Evolutionary conservation across 2,797 vertebrate genomes (phyloP), one percentile per base, ranked within the genome.

Genomic region (Knipowitschia caucasica): DNA sequence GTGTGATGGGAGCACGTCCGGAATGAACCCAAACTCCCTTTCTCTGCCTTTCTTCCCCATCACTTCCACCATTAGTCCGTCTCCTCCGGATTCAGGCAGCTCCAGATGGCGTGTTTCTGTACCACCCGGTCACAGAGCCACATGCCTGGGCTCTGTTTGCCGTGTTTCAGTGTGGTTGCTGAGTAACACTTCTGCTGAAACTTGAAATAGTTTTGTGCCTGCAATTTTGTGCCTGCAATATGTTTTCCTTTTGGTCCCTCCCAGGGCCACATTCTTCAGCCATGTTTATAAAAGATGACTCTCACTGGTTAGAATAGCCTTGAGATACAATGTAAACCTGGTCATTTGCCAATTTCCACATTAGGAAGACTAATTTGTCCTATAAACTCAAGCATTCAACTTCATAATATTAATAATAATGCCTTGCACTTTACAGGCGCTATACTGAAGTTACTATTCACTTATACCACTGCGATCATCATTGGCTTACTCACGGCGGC

Each of bases 61-160:
- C 50, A 50, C 33, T 15, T 20, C 52, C 30, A 60, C 17, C 47
- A 25, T 61, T 17, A 51, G 5, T 66, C 56, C 59, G 52, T 64
- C 59, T 11, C 43, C 65, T 51, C 27, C 21, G 43, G 31, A 17
- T 58, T 68, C 56, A 23, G 46, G 44, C 3, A 8, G 38, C 52
- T 68, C 72, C 78, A 84, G 71, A 81, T 81, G 75, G 71, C 77
- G 47, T 59, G 45, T 73, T 67, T 78, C 64, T 78, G 50, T 35
- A 15, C 26, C 7, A 18, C 62, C 35, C 53, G 44, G 56, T 62
- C 70, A 55, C 50, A 55, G 50, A 63, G 21, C 53, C 71, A 56
- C 70, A 72, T 59, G 30, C 64, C 61, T 62, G 4, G 1, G 39
- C 40, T 47, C 14, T 83, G 67, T 83, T 84, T 81, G 73, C 56